A percentile compares a stretch with the other conserved stretches of the same genome.
Conservation (phyloP, 2,797 vertebrate genomes). For the Amniataba percoides region DNA sequence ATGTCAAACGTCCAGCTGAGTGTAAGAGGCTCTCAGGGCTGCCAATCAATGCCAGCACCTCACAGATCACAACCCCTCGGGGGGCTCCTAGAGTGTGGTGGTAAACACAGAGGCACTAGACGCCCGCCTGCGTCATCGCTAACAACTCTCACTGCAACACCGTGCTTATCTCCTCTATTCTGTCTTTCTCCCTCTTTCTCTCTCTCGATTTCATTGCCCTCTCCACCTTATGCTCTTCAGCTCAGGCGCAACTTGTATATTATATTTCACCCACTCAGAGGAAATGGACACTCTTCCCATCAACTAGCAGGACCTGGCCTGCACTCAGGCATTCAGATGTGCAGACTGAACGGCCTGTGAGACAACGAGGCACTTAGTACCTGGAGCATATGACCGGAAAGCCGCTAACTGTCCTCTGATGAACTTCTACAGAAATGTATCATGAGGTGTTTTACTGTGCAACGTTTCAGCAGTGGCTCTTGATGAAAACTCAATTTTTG, state of each 20-base stretch:
- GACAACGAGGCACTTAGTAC: conserved; percentile 68
- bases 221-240: conserved; percentile 44
- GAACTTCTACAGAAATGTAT: conserved; percentile 37
- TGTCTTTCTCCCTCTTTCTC: neutral
- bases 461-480: conserved; percentile 15
- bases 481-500: neutral
- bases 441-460: neutral
- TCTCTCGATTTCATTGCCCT: conserved; percentile 34
- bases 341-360: conserved; percentile 58
- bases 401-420: conserved; percentile 43
- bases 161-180: conserved; percentile 27
- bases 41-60: conserved; percentile 57
- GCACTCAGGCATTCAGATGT: conserved; percentile 61
- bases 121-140: conserved; percentile 21
- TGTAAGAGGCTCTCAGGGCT: conserved; percentile 34
- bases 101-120: conserved; percentile 39
- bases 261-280: conserved; percentile 82
- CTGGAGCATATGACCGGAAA: conserved; percentile 55
- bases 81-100: conserved; percentile 20
- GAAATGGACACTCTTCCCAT: conserved; percentile 80
- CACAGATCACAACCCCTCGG: conserved; percentile 32
- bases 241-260: conserved; percentile 62
- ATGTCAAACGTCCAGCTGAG: conserved; percentile 50
- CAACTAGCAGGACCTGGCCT: conserved; percentile 54
- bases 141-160: conserved; percentile 23